Percentiles rank a stretch among this genome's conserved stretches.
Conservation (phyloP, 2,797 vertebrate species). For the Chelmon rostratus region DNA sequence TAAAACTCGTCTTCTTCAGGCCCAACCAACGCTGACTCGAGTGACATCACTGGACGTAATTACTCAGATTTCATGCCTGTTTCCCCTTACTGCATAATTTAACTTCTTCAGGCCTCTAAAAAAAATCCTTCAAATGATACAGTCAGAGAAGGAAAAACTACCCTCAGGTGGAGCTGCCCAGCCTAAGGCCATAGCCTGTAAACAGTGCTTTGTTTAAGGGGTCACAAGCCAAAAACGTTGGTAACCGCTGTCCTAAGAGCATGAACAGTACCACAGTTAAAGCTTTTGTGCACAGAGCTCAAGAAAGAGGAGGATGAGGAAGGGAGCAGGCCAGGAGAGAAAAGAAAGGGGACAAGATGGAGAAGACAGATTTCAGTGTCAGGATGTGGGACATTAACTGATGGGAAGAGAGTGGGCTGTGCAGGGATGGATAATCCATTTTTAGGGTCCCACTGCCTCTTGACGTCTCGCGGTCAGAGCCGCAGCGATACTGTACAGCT, state of each 20-base stretch:
- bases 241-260: neutral
- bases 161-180: neutral
- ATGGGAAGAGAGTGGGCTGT: constrained; percentile 79
- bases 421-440: constrained; percentile 57
- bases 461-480: constrained; percentile 4
- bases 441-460: constrained; percentile 41
- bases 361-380: constrained; percentile 46
- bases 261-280: neutral
- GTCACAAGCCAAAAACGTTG: too few relatives aligned
- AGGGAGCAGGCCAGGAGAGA: neutral
- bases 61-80: neutral
- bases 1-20: too few relatives aligned
- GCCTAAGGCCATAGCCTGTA: neutral
- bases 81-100: too few relatives aligned
- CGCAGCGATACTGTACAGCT: neutral
- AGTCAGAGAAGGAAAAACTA: neutral
- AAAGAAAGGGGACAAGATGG: constrained; percentile 20
- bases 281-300: neutral
- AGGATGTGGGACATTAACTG: constrained; percentile 58
- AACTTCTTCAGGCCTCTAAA: too few relatives aligned
- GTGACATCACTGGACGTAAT: neutral
- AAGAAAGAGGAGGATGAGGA: neutral
- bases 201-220: neutral
- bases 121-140: neutral
- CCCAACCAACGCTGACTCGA: neutral